phyloP scores from a whole-genome alignment of 2,113 vertebrate species.

The Pelodiscus sinensis region DNA sequence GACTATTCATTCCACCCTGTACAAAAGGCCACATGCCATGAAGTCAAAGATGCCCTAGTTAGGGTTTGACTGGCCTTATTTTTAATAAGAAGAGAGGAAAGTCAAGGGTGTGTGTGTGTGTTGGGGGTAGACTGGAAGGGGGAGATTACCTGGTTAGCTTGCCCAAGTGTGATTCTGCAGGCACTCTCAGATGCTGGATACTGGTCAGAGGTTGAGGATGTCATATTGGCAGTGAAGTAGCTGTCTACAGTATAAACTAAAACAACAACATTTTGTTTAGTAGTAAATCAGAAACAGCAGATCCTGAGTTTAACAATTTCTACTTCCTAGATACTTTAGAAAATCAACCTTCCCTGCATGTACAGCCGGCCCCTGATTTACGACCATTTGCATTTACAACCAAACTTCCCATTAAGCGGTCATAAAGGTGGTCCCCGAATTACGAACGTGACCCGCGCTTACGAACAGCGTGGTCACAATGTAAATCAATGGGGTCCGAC shows the following conservation, averaged over 20 bases:
- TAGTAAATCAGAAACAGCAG: background rate
- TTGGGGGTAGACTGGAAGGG: background rate
- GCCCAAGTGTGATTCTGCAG: constrained; percentile 83
- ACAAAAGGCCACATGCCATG: background rate
- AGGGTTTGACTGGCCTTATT: background rate
- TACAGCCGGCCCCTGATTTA: too few relatives aligned
- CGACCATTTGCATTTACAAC: too few relatives aligned
- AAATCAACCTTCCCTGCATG: background rate
- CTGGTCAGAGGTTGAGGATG: constrained; percentile 79
- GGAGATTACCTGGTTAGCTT: constrained; percentile 84
- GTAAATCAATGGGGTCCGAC: too few relatives aligned
- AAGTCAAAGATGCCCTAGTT: background rate
- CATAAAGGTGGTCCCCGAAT: too few relatives aligned
- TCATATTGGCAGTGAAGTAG: constrained; percentile 85
- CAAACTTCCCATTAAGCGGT: too few relatives aligned
- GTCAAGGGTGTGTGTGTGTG: accelerated
- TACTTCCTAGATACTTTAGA: background rate
- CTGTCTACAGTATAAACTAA: constrained; percentile 52
- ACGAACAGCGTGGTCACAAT: too few relatives aligned
- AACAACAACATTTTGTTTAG: background rate
- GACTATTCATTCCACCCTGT: background rate
- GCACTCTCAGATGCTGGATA: constrained; percentile 78
- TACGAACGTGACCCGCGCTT: too few relatives aligned
- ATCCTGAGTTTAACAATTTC: background rate
- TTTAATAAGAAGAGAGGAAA: background rate